Evolutionary conservation across 2,888 invertebrate genomes (phyloP), one percentile per base, ranked within the genome.

Genomic region (Heliconius hortense): DNA sequence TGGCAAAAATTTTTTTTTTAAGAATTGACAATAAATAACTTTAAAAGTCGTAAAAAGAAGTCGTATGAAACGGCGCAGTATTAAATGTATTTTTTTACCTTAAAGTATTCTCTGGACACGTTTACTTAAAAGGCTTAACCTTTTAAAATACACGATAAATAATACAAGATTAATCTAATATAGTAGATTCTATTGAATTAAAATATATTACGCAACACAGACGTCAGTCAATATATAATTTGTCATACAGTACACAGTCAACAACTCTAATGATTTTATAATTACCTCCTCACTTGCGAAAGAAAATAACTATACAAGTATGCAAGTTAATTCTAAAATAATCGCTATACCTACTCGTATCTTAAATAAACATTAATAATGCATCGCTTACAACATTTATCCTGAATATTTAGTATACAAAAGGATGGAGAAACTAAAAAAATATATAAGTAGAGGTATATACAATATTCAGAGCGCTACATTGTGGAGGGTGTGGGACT

Each of bases 191-290:
- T 64, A 64, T 64, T 64, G 35, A 64, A n/a, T 64, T 35, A 35
- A 64, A 64, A 64, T n/a, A 39, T 24, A 39, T 66, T 66, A 24
- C 35, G 15, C 35, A 66, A 66, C 13, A 66, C n/a, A 26, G 5
- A 60, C n/a, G 13, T 24, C n/a, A 66, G 11, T 18, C 18, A 62
- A 31, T 66, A 39, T n/a, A 66, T 66, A 66, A 66, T 66, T 35
- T 39, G n/a, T 39, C 35, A 66, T 66, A 66, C 24, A 13, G 66
- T 66, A 39, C 39, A 24, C 15, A 66, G 39, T 66, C 66, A 43
- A 66, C 66, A 43, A n/a, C 39, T 39, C 39, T 66, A 66, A 66
- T 66, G 66, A 66, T 43, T 66, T 66, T 66, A 66, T 66, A 66
- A 66, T 66, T 66, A 66, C 66, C 66, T 21, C 31, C n/a, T 56